A percentile compares a stretch with the other conserved stretches of the same genome.
phyloP scores from a whole-genome alignment of 2,888 invertebrate species.

The Spisula solida region DNA sequence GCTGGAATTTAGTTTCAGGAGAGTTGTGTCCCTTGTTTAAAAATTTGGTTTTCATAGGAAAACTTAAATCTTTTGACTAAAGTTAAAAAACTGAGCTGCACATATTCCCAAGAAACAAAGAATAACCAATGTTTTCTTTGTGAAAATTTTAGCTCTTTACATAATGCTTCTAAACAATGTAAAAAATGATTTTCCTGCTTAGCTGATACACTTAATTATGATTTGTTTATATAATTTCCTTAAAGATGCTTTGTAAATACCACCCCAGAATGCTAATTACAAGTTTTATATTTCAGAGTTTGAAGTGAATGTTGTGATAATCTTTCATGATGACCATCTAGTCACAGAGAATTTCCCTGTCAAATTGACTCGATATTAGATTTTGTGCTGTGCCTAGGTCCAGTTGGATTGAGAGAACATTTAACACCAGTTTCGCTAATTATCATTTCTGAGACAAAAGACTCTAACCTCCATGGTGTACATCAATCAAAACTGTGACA shows the following conservation, averaged over 20 bases:
- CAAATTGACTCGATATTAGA: slow-evolving; percentile 86
- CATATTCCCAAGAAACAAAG: no score
- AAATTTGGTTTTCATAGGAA: not conserved
- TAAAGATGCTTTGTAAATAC: no score
- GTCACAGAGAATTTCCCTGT: slow-evolving; percentile 98
- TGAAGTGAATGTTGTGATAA: slow-evolving; percentile 96
- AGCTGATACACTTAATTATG: no score
- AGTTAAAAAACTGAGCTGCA: no score
- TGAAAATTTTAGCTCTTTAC: no score
- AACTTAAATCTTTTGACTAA: no score
- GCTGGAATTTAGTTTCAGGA: no score
- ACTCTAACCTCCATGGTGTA: not conserved
- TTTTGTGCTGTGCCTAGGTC: not conserved
- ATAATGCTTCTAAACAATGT: no score
- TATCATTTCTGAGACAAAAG: not conserved
- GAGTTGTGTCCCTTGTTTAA: not conserved
- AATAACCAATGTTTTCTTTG: no score
- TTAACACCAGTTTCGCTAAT: not conserved
- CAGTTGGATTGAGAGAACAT: not conserved
- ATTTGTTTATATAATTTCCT: no score
- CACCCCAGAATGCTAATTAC: no score
- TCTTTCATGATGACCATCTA: slow-evolving; percentile 97
- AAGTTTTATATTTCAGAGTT: slow-evolving; percentile 92
- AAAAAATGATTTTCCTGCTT: no score
- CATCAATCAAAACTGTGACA: not conserved